These are phyloP conservation scores for Panulirus ornatus DNA, from an alignment of 1,140 invertebrate genomes.

Conservation along the genomic window DNA sequence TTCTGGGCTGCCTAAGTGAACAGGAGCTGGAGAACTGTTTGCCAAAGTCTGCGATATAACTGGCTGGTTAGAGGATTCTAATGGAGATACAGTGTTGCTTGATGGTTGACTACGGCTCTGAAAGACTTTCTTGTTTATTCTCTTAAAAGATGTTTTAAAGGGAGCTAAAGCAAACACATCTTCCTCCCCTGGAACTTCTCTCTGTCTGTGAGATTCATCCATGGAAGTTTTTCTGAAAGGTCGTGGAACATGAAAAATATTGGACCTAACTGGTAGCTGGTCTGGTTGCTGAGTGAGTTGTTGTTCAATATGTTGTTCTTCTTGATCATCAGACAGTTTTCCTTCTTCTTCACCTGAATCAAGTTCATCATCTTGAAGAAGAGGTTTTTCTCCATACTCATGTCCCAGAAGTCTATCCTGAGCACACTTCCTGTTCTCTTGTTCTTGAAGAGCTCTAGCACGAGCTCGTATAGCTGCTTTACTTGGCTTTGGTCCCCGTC, in stretches of 20 bases:
- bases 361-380: conserved; percentile 88
- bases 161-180: conserved; percentile 88
- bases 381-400: conserved; percentile 87
- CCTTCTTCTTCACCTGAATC: conserved; percentile 83
- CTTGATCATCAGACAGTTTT: conserved; percentile 77
- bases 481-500: conserved; percentile 63
- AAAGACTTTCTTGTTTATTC: conserved; percentile 70
- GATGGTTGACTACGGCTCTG: conserved; percentile 75
- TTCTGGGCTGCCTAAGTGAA: conserved; percentile 49
- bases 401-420: conserved; percentile 84
- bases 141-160: conserved; percentile 81
- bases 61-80: conserved; percentile 65
- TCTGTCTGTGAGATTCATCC: conserved; percentile 69
- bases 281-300: conserved; percentile 7
- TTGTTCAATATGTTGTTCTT: conserved; percentile 8
- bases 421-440: conserved; percentile 68
- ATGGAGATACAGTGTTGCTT: conserved; percentile 75
- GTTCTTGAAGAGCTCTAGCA: conserved; percentile 78
- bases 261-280: conserved; percentile 39
- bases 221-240: conserved; percentile 73
- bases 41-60: conserved; percentile 63
- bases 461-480: conserved; percentile 75
- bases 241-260: conserved; percentile 33
- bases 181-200: conserved; percentile 75
- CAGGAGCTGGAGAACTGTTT: conserved; percentile 55